phyloP scores from a whole-genome alignment of 1,140 invertebrate genomes.

The Meloidogyne hapla region DNA sequence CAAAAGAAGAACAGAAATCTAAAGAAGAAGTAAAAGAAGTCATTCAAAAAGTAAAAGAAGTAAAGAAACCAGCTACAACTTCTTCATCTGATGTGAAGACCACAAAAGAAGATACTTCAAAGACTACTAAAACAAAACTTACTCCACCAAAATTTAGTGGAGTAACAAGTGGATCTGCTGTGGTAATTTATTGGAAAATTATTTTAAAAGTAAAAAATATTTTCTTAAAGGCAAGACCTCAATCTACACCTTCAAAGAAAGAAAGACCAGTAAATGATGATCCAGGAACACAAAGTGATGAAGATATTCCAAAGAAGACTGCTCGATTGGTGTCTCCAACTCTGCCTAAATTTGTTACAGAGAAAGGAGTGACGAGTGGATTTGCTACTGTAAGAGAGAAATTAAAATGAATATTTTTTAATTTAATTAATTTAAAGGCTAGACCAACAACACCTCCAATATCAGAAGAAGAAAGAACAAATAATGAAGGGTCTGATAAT shows the following conservation, averaged over 20 bases:
- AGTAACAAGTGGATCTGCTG: not conserved
- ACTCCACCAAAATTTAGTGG: not conserved
- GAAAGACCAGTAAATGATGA: not conserved
- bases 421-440: not conserved
- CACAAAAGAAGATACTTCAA: not conserved
- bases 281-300: not conserved
- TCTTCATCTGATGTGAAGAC: not conserved
- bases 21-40: not conserved
- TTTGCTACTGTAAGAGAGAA: not conserved
- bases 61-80: not conserved
- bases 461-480: not conserved
- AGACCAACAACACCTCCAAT: not conserved
- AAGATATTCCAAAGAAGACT: not conserved
- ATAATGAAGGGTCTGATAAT: not conserved
- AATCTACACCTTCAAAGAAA: not conserved
- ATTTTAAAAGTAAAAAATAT: not conserved
- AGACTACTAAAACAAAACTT: not conserved
- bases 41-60: not conserved
- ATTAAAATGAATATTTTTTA: not conserved
- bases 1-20: not conserved
- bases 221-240: not conserved
- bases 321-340: not conserved
- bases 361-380: not conserved
- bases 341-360: not conserved
- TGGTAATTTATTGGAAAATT: not conserved